Base-by-base conservation (phyloP, 2,113 vertebrate genomes). In the Dunckerocampus dactyliophorus region DNA sequence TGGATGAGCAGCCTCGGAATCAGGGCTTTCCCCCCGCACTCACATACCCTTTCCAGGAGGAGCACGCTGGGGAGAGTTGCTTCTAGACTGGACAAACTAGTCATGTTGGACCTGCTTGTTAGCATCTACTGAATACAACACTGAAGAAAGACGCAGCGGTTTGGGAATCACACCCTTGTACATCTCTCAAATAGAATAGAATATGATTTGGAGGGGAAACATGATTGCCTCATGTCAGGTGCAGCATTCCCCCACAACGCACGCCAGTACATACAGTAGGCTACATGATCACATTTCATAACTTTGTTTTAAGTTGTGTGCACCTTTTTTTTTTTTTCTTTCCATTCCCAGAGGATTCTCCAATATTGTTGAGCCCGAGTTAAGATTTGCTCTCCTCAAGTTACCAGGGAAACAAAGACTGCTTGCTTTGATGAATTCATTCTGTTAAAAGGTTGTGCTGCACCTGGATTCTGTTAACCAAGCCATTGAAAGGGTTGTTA, bases 11-110 rank as follows among this genome's bases (percentile, higher is more conserved):
- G 75, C 88, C 92, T 0, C 92, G 94, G 70, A 92, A 81, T 58
- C 89, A 93, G 4, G 94, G 92, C 77, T 93, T 98, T 64, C 95
- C 95, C 60, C 97, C 97, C 4, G 96, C 95, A 16, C 86, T 99
- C 77, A 93, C 92, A 82, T 94, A 95, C 87, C 96, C 97, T 0
- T 92, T 92, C 71, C 76, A 83, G 68, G 69, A 72, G 3, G 84
- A 85, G 54, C 76, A 72, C 7, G 66, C 79, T 48, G 24, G 83
- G 61, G 19, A 76, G 0, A 28, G 6, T 0, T 67, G 60, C 1
- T 78, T 69, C 0, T 81, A 87, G 59, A 69, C 50, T 22, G 4
- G 19, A 3, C 22, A 6, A 8, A 28, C 4, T 16, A n/a, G 22
- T n/a, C 17, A 49, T n/a, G 3, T 53, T 53, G 22, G 20, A 16